A percentile compares a stretch with the other conserved stretches of the same genome.
Evolutionary conservation across 2,888 invertebrate species (phyloP).

Genomic region (Cosmorhoe ocellata): DNA sequence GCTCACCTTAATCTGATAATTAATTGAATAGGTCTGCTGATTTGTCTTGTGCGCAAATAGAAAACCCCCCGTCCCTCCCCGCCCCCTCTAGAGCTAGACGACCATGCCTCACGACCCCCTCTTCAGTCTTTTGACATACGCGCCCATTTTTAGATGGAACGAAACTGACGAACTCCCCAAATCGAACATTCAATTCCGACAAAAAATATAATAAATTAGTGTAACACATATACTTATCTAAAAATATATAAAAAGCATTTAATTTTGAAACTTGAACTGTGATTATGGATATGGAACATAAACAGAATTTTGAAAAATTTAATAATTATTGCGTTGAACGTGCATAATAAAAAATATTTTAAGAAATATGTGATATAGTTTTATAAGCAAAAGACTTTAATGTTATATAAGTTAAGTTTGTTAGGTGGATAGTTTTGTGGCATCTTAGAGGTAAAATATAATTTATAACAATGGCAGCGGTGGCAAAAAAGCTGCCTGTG

Average conservation of each 20-base stretch:
- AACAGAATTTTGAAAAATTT: conserved; percentile 21
- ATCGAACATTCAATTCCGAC: conserved; percentile 52
- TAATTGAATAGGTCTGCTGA: conserved; percentile 80
- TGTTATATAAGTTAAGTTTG: conserved; percentile 34
- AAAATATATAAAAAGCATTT: conserved; percentile 55
- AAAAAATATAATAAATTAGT: conserved; percentile 39
- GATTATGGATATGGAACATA: conserved; percentile 31
- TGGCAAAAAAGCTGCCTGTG: conserved; percentile 62
- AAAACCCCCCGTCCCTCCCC: conserved; percentile 54
- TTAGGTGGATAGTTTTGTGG: conserved; percentile 60
- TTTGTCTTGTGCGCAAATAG: conserved; percentile 81
- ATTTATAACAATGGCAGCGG: conserved; percentile 67
- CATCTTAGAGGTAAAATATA: conserved; percentile 59
- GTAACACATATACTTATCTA: conserved; percentile 38
- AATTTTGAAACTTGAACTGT: conserved; percentile 38
- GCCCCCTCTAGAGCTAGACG: conserved; percentile 47
- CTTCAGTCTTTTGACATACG: conserved; percentile 81
- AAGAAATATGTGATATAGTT: conserved; percentile 49
- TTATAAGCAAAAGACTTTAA: conserved; percentile 28
- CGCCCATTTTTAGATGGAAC: conserved; percentile 80
- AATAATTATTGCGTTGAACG: conserved; percentile 27
- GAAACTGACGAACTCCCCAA: conserved; percentile 66
- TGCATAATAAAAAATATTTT: conserved; percentile 35
- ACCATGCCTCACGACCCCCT: conserved; percentile 63
- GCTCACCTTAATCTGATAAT: conserved; percentile 82